Conservation (phyloP, 1,140 invertebrate genomes). For the Xylocopa sonorina region DNA sequence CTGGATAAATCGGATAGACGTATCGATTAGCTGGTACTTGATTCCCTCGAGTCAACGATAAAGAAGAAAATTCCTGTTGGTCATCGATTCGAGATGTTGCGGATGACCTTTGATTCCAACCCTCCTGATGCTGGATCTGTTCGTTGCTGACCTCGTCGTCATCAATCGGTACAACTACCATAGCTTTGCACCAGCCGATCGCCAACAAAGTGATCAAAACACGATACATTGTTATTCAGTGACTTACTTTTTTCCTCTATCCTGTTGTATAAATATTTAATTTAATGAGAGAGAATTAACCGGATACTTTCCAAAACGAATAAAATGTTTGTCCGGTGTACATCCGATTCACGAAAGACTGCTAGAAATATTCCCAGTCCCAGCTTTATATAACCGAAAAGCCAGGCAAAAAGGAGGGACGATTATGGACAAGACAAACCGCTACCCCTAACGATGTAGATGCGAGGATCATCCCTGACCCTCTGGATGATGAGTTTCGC, state of each 20-base stretch:
- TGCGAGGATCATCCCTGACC: not conserved
- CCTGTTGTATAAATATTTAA: not conserved
- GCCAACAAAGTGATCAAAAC: not conserved
- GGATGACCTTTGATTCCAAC: not conserved
- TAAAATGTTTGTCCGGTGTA: not conserved
- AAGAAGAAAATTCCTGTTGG: not conserved
- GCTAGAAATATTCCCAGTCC: not conserved
- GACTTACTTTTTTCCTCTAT: not conserved
- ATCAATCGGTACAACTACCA: not conserved
- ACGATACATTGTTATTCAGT: not conserved
- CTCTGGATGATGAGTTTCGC: not conserved
- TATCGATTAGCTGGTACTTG: slow-evolving; percentile 9
- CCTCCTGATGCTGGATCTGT: not conserved
- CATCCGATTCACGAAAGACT: not conserved
- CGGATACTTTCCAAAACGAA: not conserved
- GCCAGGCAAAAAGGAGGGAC: too few species aligned
- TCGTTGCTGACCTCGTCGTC: not conserved
- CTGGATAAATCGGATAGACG: slow-evolving; percentile 61
- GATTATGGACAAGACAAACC: not conserved
- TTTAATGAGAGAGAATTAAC: not conserved
- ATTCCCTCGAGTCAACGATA: not conserved
- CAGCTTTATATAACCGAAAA: not conserved
- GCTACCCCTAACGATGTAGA: not conserved
- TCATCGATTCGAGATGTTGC: not conserved
- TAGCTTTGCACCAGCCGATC: not conserved